Percentiles rank a stretch among this genome's conserved stretches.
Evolutionary conservation across 2,113 vertebrate genomes (phyloP).

Genomic region (zebrafish (Danio rerio)): GRCz12tu NC_133194.1:5076501-5077000

Average conservation of each 20-base stretch:
- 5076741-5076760: too few relatives aligned
- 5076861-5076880: neutral
- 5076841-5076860: neutral
- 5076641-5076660: neutral
- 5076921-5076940: too few relatives aligned
- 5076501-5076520: conserved; percentile 22
- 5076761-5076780: too few relatives aligned
- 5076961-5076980: too few relatives aligned
- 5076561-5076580: conserved; percentile 62
- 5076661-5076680: neutral
- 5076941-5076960: too few relatives aligned
- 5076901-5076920: too few relatives aligned
- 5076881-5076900: neutral
- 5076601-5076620: conserved; percentile 73
- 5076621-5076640: too few relatives aligned
- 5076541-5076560: conserved; percentile 73
- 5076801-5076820: neutral
- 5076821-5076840: neutral
- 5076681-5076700: neutral
- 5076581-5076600: conserved; percentile 66
- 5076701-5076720: neutral
- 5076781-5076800: too few relatives aligned
- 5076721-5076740: too few relatives aligned
- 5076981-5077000: too few relatives aligned
- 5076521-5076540: conserved; percentile 48